Evolutionary conservation across 2,113 vertebrate genomes (phyloP).

Genomic region (Tachuris rubrigastra): DNA sequence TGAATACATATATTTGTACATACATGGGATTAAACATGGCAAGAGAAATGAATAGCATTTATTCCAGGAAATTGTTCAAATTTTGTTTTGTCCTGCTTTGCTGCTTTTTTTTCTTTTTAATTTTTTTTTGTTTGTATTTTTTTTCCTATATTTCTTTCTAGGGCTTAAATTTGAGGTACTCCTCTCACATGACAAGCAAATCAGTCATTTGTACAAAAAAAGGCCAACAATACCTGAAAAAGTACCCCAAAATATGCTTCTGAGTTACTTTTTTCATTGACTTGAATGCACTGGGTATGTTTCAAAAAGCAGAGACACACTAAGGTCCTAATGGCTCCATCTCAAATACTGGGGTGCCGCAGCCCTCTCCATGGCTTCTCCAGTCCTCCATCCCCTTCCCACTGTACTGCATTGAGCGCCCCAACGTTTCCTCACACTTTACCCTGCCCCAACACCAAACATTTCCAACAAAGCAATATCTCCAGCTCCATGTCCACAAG

Average conservation of each 20-base stretch:
- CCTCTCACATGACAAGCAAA: background rate
- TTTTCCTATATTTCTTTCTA: background rate
- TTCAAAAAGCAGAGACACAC: background rate
- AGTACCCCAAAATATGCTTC: background rate
- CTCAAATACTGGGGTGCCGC: background rate
- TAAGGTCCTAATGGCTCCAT: background rate
- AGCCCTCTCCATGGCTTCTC: rapidly evolving
- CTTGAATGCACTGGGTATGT: background rate
- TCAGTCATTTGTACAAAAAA: background rate
- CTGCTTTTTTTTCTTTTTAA: background rate
- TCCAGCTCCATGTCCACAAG: background rate
- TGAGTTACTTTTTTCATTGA: background rate
- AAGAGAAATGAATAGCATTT: background rate
- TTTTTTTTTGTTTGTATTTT: background rate
- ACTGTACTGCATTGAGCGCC: rapidly evolving
- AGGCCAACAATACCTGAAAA: background rate
- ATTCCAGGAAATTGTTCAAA: background rate
- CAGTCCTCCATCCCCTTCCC: background rate
- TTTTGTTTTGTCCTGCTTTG: background rate
- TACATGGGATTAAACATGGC: rapidly evolving
- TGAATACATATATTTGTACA: background rate
- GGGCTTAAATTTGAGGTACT: background rate
- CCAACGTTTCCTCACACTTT: background rate
- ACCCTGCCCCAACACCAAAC: background rate
- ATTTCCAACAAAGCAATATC: background rate